phyloP scores from a whole-genome alignment of 2,888 invertebrate species.

The Crossocerus cetratus region DNA sequence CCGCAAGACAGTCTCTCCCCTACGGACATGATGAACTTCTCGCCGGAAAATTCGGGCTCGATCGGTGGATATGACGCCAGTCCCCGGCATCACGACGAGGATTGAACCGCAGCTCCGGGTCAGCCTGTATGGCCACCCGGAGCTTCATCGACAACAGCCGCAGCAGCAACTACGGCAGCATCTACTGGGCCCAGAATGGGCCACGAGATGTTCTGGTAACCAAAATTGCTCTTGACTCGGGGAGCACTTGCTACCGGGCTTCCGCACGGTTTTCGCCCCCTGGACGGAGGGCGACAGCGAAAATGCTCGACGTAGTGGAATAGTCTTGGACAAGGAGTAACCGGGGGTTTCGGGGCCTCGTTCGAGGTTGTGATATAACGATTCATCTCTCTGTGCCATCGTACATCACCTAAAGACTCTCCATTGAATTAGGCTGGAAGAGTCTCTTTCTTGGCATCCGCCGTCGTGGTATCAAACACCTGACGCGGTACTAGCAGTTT shows the following conservation, averaged over 20 bases:
- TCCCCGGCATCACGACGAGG: constrained; percentile 86
- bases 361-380: constrained; percentile 62
- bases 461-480: constrained; percentile 18
- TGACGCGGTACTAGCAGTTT: not conserved
- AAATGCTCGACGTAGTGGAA: constrained; percentile 13
- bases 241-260: too few relatives aligned
- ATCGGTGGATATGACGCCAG: constrained; percentile 81
- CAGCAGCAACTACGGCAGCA: constrained; percentile 35
- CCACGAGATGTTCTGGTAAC: constrained; percentile 75
- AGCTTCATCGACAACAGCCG: constrained; percentile 61
- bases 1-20: constrained; percentile 86
- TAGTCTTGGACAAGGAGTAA: constrained; percentile 25
- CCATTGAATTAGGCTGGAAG: constrained; percentile 19
- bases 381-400: constrained; percentile 56
- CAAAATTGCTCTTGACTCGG: not conserved
- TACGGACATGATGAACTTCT: constrained; percentile 82
- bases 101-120: constrained; percentile 84
- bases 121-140: constrained; percentile 76
- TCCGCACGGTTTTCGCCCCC: not conserved
- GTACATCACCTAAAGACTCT: constrained; percentile 38
- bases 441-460: constrained; percentile 19
- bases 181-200: constrained; percentile 60
- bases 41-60: constrained; percentile 82
- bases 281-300: not conserved
- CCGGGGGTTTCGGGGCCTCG: constrained; percentile 43